Base-by-base conservation (phyloP, 2,113 vertebrate species). In the Oryzias javanicus region DNA sequence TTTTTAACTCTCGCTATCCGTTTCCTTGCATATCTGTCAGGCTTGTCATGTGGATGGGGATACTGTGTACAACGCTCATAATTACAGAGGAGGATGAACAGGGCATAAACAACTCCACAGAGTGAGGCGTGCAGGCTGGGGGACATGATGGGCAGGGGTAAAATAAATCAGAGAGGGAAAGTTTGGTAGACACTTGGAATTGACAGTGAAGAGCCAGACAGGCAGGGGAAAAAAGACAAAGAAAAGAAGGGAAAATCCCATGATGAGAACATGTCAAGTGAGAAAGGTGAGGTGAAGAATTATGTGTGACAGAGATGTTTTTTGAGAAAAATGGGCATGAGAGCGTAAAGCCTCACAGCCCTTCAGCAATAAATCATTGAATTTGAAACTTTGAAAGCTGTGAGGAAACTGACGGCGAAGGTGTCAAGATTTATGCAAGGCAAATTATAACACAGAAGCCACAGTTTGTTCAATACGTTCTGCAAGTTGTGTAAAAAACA, bases 41-140 rank as follows among this genome's bases (percentile, higher is more conserved):
- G 42, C 66, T 72, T 12, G 24, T 84, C 81, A 73, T 66, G 79
- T 56, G 52, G 61, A 79, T 69, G 72, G 53, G 29, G 73, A 78
- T 71, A 72, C 70, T 68, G 70, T 52, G 62, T 70, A 61, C 64
- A 79, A 70, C 78, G 51, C 70, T 74, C 60, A 73, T 87, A 73
- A 81, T 81, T 81, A 73, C 64, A 75, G 56, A 76, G 64, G 70
- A 72, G 67, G 67, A 70, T 60, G 80, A 71, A 65, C 24, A 5
- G 60, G 62, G 58, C 55, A 59, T 68, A 74, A 82, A 85, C 72
- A 67, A 71, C 70, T 70, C 35, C 15, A 22, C 42, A 35, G 55
- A 60, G 58, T 54, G 14, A 35, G 70, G 50, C 55, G 24, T 47
- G 55, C 16, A 60, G 45, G 58, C 44, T 18, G 52, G 55, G 58